Evolutionary conservation across 2,797 vertebrate species (phyloP).

Genomic region (Ptychobarbus kaznakovi): DNA sequence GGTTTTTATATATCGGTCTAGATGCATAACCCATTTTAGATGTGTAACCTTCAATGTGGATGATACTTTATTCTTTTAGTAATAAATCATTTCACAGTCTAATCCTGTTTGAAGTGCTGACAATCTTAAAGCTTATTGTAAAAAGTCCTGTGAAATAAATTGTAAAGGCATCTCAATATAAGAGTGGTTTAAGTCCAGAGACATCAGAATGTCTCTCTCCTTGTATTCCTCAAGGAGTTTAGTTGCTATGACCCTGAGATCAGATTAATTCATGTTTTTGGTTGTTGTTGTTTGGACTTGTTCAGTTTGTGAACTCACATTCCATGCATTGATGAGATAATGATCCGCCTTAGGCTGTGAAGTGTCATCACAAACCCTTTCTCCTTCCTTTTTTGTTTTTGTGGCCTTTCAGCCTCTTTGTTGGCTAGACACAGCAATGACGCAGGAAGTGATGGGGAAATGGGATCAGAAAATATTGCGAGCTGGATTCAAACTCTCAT

Average conservation of each 20-base stretch:
- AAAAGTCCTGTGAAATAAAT: neutral
- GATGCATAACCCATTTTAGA: neutral
- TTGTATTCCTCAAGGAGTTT: slow-evolving; percentile 51
- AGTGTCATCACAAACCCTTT: slow-evolving; percentile 7
- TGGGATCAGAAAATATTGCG: neutral
- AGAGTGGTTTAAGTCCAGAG: neutral
- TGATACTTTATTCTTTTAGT: neutral
- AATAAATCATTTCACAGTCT: neutral
- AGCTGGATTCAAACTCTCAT: neutral
- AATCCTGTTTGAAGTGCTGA: neutral
- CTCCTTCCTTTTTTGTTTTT: slow-evolving; percentile 15
- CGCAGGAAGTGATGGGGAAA: neutral
- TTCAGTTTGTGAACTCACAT: slow-evolving; percentile 62
- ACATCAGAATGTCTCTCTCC: neutral
- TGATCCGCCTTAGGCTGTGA: slow-evolving; percentile 13
- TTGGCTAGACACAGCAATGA: neutral
- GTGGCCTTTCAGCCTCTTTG: neutral
- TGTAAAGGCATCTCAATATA: neutral
- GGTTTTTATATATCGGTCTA: neutral
- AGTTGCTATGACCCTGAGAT: slow-evolving; percentile 67
- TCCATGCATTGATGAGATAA: slow-evolving; percentile 57
- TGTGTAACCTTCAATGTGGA: neutral
- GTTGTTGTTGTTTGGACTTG: slow-evolving; percentile 72
- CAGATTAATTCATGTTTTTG: slow-evolving; percentile 65
- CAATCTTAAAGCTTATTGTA: neutral